A percentile compares a stretch with the other conserved stretches of the same genome.
Evolutionary conservation across 2,797 vertebrate species (phyloP).

Genomic region (Poecile montanus): DNA sequence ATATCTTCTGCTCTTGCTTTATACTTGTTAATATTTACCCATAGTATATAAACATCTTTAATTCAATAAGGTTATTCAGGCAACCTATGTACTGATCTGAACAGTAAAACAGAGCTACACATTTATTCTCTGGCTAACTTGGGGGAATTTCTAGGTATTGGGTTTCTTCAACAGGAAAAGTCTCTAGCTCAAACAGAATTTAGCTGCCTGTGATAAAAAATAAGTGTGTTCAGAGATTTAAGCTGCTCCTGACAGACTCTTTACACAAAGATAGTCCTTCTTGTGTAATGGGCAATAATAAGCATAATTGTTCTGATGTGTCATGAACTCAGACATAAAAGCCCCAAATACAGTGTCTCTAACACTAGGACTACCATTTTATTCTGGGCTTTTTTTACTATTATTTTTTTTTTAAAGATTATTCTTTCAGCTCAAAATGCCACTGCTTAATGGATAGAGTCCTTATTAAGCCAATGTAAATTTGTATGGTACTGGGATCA

Average conservation of each 20-base stretch:
- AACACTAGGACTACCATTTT: neutral
- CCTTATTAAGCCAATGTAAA: conserved; percentile 6
- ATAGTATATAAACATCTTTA: neutral
- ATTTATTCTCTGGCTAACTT: neutral
- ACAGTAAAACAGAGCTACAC: neutral
- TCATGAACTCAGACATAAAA: conserved; percentile 43
- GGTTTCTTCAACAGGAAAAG: neutral
- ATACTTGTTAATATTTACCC: neutral
- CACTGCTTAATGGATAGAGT: neutral
- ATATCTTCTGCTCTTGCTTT: neutral
- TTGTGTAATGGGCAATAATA: conserved; percentile 23
- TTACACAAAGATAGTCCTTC: neutral
- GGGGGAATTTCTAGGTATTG: neutral
- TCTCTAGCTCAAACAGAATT: neutral
- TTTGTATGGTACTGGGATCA: neutral
- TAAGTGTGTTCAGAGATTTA: neutral
- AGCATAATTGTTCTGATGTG: conserved; percentile 25
- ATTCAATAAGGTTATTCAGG: neutral
- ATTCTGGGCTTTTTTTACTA: neutral
- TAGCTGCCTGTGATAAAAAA: neutral
- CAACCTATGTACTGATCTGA: neutral
- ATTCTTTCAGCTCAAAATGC: neutral
- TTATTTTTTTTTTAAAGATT: neutral
- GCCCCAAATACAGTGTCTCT: neutral
- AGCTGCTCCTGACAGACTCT: neutral